A percentile compares a stretch with the other conserved stretches of the same genome.
phyloP scores from a whole-genome alignment of 92 coral and sea anemone genomes.

The Muricea muricata region DNA sequence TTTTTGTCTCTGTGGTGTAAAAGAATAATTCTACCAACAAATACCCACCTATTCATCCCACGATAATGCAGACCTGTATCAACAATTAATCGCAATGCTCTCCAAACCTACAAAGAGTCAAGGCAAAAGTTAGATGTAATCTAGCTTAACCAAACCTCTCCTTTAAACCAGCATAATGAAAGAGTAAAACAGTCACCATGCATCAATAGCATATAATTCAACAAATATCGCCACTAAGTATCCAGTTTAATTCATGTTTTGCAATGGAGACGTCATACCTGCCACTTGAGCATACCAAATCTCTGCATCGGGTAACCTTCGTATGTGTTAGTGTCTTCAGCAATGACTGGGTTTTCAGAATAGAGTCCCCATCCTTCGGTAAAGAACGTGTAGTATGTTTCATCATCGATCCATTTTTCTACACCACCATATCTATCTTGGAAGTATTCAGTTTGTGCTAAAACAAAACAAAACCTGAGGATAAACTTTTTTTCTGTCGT shows the following conservation, averaged over 20 bases:
- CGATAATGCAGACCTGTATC: slow-evolving; percentile 45
- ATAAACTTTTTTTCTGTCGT: no score
- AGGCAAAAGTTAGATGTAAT: background rate
- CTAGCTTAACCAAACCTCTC: no score
- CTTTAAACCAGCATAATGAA: no score
- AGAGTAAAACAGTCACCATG: no score
- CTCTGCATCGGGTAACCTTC: slow-evolving; percentile 52
- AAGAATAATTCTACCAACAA: background rate
- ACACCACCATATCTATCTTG: slow-evolving; percentile 46
- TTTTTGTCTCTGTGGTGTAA: no score
- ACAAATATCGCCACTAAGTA: no score
- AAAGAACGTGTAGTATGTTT: slow-evolving; percentile 62
- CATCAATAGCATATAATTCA: no score
- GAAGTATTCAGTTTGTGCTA: slow-evolving; percentile 53
- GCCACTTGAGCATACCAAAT: slow-evolving; percentile 69
- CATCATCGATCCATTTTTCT: slow-evolving; percentile 48
- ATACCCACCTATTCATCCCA: slow-evolving; percentile 34
- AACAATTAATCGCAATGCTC: slow-evolving; percentile 38
- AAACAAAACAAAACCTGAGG: no score
- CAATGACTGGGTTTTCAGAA: slow-evolving; percentile 64
- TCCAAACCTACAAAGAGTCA: slow-evolving; percentile 17
- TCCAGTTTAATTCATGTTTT: no score
- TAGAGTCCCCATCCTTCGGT: slow-evolving; percentile 67
- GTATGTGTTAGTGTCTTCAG: slow-evolving; percentile 54
- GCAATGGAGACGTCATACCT: slow-evolving; percentile 25